Conservation (phyloP, 1,140 invertebrate species). For the Leptinotarsa undecemlineata region DNA sequence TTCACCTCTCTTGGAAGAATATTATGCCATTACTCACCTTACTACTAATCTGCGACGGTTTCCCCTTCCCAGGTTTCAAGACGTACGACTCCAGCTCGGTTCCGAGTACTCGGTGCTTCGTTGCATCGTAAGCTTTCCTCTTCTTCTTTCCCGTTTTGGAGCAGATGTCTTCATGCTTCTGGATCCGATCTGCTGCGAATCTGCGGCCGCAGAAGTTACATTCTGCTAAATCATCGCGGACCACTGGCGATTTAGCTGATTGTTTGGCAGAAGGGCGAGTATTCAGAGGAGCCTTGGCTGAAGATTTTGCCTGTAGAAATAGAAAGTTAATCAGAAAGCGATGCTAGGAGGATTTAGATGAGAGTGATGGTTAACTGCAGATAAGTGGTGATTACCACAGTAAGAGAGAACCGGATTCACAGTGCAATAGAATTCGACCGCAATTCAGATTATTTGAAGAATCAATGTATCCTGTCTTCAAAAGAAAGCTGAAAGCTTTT, state of each 20-base stretch:
- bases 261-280: conserved; percentile 45
- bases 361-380: too few relatives aligned
- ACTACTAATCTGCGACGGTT: neutral
- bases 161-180: conserved; percentile 83
- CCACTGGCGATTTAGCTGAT: conserved; percentile 44
- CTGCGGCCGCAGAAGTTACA: conserved; percentile 72
- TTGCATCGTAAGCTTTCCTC: conserved; percentile 84
- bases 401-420: too few relatives aligned
- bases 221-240: conserved; percentile 55
- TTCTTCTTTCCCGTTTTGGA: conserved; percentile 74
- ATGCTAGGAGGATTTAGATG: too few relatives aligned
- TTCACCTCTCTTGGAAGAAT: too few relatives aligned
- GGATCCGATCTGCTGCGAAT: conserved; percentile 79
- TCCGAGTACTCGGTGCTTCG: conserved; percentile 81
- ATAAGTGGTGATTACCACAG: too few relatives aligned
- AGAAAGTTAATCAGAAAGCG: too few relatives aligned
- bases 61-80: conserved; percentile 37
- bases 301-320: conserved; percentile 9
- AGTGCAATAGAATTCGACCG: too few relatives aligned
- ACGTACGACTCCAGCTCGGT: conserved; percentile 83
- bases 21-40: too few relatives aligned
- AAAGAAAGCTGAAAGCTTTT: too few relatives aligned
- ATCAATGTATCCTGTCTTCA: too few relatives aligned
- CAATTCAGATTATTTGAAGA: too few relatives aligned
- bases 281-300: conserved; percentile 31